Conservation (phyloP, 2,113 vertebrate species). For the Brienomyrus brachyistius region DNA sequence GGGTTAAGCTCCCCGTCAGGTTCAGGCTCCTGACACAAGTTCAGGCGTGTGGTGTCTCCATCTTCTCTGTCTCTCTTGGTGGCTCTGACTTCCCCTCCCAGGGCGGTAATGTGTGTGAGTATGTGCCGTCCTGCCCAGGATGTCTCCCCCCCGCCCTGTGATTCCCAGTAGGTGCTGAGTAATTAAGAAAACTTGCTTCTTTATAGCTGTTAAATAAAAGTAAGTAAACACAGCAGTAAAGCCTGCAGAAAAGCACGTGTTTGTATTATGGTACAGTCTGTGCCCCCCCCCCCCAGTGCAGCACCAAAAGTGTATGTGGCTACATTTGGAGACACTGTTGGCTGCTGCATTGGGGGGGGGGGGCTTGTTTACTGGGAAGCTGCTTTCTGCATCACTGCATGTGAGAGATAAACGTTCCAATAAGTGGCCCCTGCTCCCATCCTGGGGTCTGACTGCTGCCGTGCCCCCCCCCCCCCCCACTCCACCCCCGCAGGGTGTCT, state of each 20-base stretch:
- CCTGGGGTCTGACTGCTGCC: not conserved
- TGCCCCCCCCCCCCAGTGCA: not conserved
- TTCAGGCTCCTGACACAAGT: not conserved
- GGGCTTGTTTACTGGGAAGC: not conserved
- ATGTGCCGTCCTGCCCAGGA: not conserved
- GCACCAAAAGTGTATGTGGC: conserved; percentile 13
- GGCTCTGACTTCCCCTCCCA: not conserved
- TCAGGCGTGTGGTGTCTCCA: not conserved
- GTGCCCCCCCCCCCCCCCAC: conserved; percentile 63
- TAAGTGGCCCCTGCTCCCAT: not conserved
- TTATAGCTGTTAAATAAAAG: not conserved
- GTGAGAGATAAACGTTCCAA: not conserved
- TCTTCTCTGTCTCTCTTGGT: not conserved
- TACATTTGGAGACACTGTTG: not conserved
- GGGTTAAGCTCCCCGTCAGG: no score
- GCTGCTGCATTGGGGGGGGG: no score
- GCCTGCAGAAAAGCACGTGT: not conserved
- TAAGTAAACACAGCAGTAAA: not conserved
- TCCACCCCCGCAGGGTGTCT: conserved; percentile 70
- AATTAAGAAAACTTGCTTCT: not conserved
- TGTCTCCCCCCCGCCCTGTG: not conserved
- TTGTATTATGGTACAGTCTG: not conserved
- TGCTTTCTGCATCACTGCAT: not conserved
- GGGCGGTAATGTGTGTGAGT: not conserved
- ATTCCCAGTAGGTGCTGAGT: not conserved